Evolutionary conservation across 2,113 vertebrate species (phyloP).

Genomic region (Tragelaphus imberbis): DNA sequence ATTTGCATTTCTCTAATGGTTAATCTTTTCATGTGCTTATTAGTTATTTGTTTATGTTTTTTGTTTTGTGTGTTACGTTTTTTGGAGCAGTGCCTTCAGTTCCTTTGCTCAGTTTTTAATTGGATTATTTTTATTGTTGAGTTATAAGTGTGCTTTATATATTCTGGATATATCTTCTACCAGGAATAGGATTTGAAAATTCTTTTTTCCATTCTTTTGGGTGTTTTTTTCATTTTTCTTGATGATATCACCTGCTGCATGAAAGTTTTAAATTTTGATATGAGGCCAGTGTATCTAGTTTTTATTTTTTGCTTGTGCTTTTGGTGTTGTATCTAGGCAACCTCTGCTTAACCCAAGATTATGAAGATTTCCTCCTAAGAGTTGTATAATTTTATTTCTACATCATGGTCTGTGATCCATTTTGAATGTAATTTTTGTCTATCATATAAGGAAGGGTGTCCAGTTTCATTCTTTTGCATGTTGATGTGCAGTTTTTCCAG

Average conservation of each 20-base stretch:
- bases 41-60: neutral
- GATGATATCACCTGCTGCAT: neutral
- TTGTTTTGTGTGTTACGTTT: neutral
- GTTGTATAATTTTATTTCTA: neutral
- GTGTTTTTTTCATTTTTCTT: neutral
- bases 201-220: neutral
- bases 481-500: neutral
- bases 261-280: neutral
- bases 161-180: neutral
- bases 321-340: neutral
- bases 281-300: neutral
- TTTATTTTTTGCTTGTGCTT: neutral
- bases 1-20: neutral
- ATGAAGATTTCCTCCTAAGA: neutral
- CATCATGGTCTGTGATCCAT: neutral
- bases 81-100: neutral
- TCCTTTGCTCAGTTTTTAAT: neutral
- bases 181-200: neutral
- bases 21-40: neutral
- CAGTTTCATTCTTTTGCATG: neutral
- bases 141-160: neutral
- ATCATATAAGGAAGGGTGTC: neutral
- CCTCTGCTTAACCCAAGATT: neutral
- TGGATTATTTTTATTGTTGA: neutral
- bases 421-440: neutral